Conservation (phyloP, 2,113 vertebrate species). For the Emydura subglobosa region DNA sequence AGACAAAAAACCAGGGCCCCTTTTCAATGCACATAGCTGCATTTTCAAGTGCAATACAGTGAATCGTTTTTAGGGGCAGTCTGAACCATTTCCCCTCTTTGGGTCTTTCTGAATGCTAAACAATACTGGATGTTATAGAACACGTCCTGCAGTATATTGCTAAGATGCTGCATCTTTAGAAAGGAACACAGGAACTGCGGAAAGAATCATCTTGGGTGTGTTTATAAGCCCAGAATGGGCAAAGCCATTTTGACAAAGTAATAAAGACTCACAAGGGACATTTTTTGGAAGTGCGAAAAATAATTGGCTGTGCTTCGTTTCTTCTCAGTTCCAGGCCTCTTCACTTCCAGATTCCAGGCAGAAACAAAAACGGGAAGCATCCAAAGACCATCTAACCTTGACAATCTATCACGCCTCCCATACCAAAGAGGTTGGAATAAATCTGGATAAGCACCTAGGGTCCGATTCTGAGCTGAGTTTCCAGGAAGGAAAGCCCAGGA, state of each 20-base stretch:
- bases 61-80: background rate
- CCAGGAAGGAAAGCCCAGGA: rapidly evolving
- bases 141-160: background rate
- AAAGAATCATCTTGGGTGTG: background rate
- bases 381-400: background rate
- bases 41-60: rapidly evolving
- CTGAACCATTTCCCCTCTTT: background rate
- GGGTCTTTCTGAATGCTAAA: background rate
- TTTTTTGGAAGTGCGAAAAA: conserved; percentile 1
- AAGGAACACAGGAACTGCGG: background rate
- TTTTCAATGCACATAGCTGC: background rate
- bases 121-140: background rate
- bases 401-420: background rate
- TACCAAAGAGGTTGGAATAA: rapidly evolving
- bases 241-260: background rate
- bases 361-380: background rate
- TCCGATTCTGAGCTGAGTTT: rapidly evolving
- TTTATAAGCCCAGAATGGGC: background rate
- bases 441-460: rapidly evolving
- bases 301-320: conserved; percentile 37
- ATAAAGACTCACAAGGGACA: background rate
- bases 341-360: background rate
- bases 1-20: rapidly evolving
- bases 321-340: conserved; percentile 38
- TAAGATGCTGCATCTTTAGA: background rate